Evolutionary conservation across 1,140 invertebrate species (phyloP).

Genomic region (Drosophila tsacasi): DNA sequence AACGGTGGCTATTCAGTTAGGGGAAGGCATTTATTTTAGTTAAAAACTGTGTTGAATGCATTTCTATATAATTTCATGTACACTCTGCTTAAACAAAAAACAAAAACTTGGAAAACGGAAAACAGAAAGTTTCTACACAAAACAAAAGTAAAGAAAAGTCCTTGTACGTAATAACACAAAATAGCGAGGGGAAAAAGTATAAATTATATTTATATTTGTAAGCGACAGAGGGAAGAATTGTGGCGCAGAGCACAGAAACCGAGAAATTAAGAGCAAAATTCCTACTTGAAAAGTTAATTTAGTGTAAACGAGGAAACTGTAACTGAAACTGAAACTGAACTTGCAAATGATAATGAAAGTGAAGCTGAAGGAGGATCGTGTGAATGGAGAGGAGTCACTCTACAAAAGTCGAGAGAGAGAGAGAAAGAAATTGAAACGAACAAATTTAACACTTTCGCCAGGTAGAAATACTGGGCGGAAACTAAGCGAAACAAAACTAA

Average conservation of each 20-base stretch:
- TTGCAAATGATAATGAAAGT: constrained; percentile 35
- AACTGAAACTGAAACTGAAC: constrained; percentile 58
- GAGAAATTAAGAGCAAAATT: constrained; percentile 54
- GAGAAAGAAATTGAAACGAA: constrained; percentile 43
- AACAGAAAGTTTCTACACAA: constrained; percentile 55
- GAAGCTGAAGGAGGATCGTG: constrained; percentile 40
- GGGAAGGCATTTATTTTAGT: constrained; percentile 75
- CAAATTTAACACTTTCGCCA: constrained; percentile 61
- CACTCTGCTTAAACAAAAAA: constrained; percentile 17
- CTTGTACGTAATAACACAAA: constrained; percentile 52
- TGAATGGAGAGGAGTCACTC: constrained; percentile 36
- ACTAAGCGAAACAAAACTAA: constrained; percentile 39
- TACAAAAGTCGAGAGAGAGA: constrained; percentile 18
- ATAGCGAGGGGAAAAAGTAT: constrained; percentile 28
- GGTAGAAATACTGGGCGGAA: constrained; percentile 44
- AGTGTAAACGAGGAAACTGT: constrained; percentile 53
- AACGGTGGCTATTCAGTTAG: constrained; percentile 29
- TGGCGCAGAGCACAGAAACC: constrained; percentile 30
- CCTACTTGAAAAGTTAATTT: constrained; percentile 82
- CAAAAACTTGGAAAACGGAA: constrained; percentile 26
- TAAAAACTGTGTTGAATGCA: constrained; percentile 47
- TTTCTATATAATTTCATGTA: constrained; percentile 37
- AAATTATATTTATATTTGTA: constrained; percentile 78
- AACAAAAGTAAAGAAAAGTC: constrained; percentile 38
- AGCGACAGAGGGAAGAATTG: constrained; percentile 41